Evolutionary conservation across 2,888 invertebrate genomes (phyloP).

Genomic region (Myopa testacea): DNA sequence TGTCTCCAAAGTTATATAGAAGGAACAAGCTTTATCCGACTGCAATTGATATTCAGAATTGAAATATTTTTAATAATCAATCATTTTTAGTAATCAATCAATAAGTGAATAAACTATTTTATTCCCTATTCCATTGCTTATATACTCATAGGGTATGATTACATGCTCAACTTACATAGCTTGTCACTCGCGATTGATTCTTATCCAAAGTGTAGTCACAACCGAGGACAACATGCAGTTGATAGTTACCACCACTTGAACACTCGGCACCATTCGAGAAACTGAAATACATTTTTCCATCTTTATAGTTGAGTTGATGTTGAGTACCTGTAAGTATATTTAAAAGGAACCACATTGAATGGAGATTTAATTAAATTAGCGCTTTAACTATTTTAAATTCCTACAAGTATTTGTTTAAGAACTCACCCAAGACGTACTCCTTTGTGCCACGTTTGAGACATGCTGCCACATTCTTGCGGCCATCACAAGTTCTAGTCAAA

Average conservation of each 20-base stretch:
- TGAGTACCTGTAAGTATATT: conserved; percentile 59
- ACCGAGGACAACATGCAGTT: conserved; percentile 58
- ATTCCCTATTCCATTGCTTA: background rate
- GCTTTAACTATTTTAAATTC: background rate
- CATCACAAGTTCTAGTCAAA: conserved; percentile 58
- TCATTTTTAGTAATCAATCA: background rate
- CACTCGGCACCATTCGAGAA: conserved; percentile 63
- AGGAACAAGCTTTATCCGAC: conserved; percentile 60
- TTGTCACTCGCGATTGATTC: conserved; percentile 55
- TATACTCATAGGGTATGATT: too few relatives aligned
- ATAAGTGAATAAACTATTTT: background rate
- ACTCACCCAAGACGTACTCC: conserved; percentile 63
- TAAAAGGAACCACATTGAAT: too few relatives aligned
- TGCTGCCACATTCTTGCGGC: conserved; percentile 60
- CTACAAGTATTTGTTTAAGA: background rate
- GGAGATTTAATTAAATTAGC: conserved; percentile 7
- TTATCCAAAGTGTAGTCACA: conserved; percentile 65
- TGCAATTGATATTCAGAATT: conserved; percentile 44
- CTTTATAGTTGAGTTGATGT: conserved; percentile 59
- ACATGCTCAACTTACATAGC: conserved; percentile 56
- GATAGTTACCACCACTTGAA: conserved; percentile 53
- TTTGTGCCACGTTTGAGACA: conserved; percentile 59
- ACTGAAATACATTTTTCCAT: conserved; percentile 63
- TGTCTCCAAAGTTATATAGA: conserved; percentile 62
- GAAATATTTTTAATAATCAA: background rate